Conservation (phyloP, 2,888 invertebrate genomes). For the Cepaea hortensis region DNA sequence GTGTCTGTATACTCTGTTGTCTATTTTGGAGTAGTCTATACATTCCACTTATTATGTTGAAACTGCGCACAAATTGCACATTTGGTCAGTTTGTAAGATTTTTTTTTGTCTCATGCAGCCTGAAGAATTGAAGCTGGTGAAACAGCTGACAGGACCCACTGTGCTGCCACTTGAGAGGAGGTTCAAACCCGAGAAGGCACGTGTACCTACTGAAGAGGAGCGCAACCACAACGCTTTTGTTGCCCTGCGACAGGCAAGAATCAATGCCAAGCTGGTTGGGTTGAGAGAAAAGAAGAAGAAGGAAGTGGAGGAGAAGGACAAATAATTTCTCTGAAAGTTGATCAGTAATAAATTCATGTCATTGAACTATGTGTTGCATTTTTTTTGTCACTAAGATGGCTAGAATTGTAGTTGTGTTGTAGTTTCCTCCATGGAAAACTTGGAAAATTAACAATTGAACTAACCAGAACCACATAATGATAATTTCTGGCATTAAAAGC, state of each 20-base stretch:
- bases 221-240: slow-evolving; percentile 94
- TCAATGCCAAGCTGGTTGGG: slow-evolving; percentile 88
- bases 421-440: too few species aligned
- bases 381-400: neutral
- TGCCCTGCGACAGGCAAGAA: slow-evolving; percentile 84
- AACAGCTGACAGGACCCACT: slow-evolving; percentile 84
- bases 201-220: slow-evolving; percentile 82
- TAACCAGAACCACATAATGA: too few species aligned
- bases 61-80: too few species aligned
- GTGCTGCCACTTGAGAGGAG: slow-evolving; percentile 90
- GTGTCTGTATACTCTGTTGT: too few species aligned
- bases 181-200: slow-evolving; percentile 85
- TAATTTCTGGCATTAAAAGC: too few species aligned
- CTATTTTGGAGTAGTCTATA: too few species aligned
- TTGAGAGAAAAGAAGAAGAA: slow-evolving; percentile 94
- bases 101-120: slow-evolving; percentile 28
- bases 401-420: too few species aligned
- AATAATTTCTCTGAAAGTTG: slow-evolving; percentile 30
- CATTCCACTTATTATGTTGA: too few species aligned
- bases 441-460: too few species aligned
- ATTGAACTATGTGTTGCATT: neutral
- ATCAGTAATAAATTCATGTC: neutral
- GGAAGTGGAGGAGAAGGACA: slow-evolving; percentile 82
- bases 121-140: slow-evolving; percentile 84
- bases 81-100: neutral